phyloP scores from a whole-genome alignment of 2,113 vertebrate species.

The Coturnix japonica region DNA sequence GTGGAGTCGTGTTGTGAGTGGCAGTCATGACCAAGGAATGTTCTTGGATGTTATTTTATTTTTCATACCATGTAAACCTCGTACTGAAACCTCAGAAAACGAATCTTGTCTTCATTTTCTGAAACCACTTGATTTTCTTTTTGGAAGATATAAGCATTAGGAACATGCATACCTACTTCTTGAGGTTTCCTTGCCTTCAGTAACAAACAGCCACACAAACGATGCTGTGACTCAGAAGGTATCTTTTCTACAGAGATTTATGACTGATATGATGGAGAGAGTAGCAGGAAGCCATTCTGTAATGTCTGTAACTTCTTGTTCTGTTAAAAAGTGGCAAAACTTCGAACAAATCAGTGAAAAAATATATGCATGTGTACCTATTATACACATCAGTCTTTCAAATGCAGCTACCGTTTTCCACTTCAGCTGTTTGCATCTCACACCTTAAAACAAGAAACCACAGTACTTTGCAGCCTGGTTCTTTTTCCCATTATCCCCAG shows the following conservation, averaged over 20 bases:
- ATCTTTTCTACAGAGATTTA: neutral
- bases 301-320: neutral
- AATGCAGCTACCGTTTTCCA: neutral
- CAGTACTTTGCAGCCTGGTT: neutral
- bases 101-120: neutral
- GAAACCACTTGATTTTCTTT: neutral
- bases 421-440: neutral
- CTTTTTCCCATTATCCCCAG: neutral
- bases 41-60: conserved; percentile 9
- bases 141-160: neutral
- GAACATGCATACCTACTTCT: neutral
- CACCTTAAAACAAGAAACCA: neutral
- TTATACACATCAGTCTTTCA: neutral
- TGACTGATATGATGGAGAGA: neutral
- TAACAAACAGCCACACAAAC: neutral
- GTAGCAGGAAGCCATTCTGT: neutral
- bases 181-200: neutral
- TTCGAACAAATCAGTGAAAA: neutral
- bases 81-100: neutral
- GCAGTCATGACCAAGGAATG: neutral
- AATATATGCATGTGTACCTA: neutral
- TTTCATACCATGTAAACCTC: neutral
- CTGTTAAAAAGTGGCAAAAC: neutral
- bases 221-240: neutral
- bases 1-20: neutral